Percentiles rank a stretch among this genome's conserved stretches.
Conservation (phyloP, 2,888 invertebrate species). For the Watsonalla cultraria region DNA sequence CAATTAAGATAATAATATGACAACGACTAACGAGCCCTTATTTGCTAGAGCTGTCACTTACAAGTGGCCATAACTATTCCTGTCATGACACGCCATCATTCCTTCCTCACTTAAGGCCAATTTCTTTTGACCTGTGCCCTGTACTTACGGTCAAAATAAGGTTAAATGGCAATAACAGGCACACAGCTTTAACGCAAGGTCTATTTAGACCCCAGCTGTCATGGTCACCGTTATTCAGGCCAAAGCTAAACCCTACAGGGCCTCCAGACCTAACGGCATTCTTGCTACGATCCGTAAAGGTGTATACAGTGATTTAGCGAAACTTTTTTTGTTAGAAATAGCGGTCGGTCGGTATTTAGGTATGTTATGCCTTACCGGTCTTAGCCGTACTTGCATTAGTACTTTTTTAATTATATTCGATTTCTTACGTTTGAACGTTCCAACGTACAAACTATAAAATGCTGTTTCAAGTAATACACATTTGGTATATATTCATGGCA, state of each 20-base stretch:
- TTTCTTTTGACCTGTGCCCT: neutral
- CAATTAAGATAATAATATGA: no score
- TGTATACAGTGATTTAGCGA: neutral
- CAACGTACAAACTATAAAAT: no score
- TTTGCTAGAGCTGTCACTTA: no score
- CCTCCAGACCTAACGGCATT: constrained; percentile 8
- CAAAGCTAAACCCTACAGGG: constrained; percentile 23
- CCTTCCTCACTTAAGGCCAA: neutral
- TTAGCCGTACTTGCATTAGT: no score
- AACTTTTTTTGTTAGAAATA: neutral
- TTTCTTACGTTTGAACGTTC: no score
- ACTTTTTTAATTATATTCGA: no score
- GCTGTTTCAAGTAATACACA: no score
- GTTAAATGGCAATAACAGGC: neutral
- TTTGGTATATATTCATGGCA: no score
- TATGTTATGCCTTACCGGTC: no score
- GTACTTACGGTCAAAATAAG: neutral
- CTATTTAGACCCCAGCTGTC: constrained; percentile 3
- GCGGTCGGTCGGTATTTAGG: neutral
- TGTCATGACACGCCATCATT: neutral
- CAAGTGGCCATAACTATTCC: no score
- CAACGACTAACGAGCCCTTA: no score
- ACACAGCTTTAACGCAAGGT: neutral
- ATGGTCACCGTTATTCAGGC: constrained; percentile 16
- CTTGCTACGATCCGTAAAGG: neutral